Conservation (phyloP, 1,140 invertebrate species). For the Aradophagus sp. region DNA sequence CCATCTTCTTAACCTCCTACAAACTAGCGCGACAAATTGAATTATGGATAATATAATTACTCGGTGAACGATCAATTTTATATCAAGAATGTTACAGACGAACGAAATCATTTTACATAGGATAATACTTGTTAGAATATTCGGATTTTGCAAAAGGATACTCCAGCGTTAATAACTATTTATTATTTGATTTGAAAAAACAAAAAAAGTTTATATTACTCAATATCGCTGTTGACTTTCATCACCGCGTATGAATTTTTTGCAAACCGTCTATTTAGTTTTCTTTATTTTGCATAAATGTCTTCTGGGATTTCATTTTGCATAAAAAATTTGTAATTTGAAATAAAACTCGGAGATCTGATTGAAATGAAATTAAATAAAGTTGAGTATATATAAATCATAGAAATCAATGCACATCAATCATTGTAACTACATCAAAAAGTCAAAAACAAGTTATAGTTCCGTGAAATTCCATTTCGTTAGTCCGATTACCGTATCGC, state of each 20-base stretch:
- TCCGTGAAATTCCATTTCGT: background rate
- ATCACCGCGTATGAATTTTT: too few species aligned
- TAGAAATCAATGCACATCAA: slow-evolving; percentile 5
- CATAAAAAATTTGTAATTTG: too few species aligned
- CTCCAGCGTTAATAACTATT: background rate
- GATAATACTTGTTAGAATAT: background rate
- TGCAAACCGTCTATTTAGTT: too few species aligned
- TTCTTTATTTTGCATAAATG: too few species aligned
- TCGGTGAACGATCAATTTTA: slow-evolving; percentile 20
- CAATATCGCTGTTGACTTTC: too few species aligned
- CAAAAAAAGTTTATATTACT: too few species aligned
- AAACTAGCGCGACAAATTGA: slow-evolving; percentile 20
- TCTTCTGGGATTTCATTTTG: too few species aligned
- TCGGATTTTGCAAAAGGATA: background rate
- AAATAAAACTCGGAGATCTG: too few species aligned
- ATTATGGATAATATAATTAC: slow-evolving; percentile 31
- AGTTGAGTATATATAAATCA: too few species aligned
- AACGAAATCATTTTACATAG: slow-evolving; percentile 1
- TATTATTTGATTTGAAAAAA: too few species aligned
- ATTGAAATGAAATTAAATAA: too few species aligned
- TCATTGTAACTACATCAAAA: slow-evolving; percentile 3
- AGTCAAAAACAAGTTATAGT: too few species aligned
- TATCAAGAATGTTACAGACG: slow-evolving; percentile 9
- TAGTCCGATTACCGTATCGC: slow-evolving; percentile 12
- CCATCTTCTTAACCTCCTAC: slow-evolving; percentile 8